These are phyloP conservation scores for Aegotheles bennettii DNA, from an alignment of 2,113 vertebrate genomes.

Conservation along the genomic window DNA sequence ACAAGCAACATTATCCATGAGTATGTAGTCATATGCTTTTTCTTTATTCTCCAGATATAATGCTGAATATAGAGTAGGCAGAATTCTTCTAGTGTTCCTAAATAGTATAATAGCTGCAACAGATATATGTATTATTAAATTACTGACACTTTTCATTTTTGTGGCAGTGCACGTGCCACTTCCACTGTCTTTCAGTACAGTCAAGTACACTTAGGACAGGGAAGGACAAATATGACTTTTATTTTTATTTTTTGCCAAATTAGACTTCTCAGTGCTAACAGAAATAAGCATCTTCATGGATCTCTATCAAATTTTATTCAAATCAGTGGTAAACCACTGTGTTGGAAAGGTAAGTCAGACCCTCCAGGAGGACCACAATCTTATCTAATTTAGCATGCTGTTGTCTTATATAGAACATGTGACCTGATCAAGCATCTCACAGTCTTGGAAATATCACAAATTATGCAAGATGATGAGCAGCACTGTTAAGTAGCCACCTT, in stretches of 20 bases:
- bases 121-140: not conserved
- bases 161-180: not conserved
- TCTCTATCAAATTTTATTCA: not conserved
- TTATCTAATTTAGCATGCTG: not conserved
- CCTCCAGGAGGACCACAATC: fast-evolving
- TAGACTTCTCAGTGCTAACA: not conserved
- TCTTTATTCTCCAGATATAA: not conserved
- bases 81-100: no score
- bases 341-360: not conserved
- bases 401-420: not conserved
- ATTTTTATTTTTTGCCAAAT: not conserved
- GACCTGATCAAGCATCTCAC: not conserved
- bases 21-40: not conserved
- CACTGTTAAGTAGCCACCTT: not conserved
- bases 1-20: not conserved
- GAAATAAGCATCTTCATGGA: not conserved
- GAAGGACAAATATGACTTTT: not conserved
- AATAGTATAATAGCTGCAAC: not conserved
- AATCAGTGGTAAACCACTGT: not conserved
- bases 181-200: not conserved
- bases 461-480: not conserved
- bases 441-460: not conserved
- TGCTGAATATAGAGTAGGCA: fast-evolving
- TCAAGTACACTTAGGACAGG: not conserved
- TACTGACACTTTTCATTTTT: not conserved